phyloP scores from a whole-genome alignment of 1,140 invertebrate species.

The Potamilus streckersoni region DNA sequence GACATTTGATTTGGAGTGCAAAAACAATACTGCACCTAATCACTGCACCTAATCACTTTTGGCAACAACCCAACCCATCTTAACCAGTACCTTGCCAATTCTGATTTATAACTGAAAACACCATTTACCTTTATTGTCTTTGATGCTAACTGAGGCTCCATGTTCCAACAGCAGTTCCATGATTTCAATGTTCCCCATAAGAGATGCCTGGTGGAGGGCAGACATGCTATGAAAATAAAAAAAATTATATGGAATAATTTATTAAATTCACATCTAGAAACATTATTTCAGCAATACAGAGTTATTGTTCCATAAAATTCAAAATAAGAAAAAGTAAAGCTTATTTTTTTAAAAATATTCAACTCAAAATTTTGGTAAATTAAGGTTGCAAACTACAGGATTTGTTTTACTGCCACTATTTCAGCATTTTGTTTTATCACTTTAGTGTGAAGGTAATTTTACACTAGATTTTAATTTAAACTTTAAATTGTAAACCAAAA shows the following conservation, averaged over 20 bases:
- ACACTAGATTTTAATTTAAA: no score
- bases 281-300: neutral
- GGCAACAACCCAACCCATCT: no score
- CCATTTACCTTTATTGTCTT: constrained; percentile 66
- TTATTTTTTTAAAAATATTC: no score
- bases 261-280: neutral
- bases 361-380: neutral
- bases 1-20: no score
- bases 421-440: no score
- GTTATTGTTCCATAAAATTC: neutral
- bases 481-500: no score
- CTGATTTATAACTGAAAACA: neutral
- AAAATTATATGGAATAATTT: neutral
- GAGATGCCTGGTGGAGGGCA: constrained; percentile 82
- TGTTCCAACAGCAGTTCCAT: constrained; percentile 77
- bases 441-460: no score
- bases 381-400: neutral
- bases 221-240: constrained; percentile 74
- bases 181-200: constrained; percentile 84
- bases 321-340: neutral
- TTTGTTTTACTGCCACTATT: neutral
- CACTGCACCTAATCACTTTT: no score
- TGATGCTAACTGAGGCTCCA: constrained; percentile 72
- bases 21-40: no score
- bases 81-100: no score